Evolutionary conservation across 1,140 invertebrate species (phyloP).

Genomic region (Proctacanthus coquilletti): DNA sequence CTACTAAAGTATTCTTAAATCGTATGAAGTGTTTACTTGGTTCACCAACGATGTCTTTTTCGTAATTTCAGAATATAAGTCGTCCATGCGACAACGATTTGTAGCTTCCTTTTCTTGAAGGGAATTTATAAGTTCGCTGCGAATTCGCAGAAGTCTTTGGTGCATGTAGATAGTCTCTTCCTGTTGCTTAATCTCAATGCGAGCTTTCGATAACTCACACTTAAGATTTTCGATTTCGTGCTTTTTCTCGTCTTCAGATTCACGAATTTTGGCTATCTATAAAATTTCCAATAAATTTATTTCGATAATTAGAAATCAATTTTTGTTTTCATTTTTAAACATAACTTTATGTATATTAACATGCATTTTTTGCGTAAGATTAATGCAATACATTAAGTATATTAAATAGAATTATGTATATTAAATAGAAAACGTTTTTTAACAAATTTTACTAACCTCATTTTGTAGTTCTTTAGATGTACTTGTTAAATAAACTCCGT

Average conservation of each 20-base stretch:
- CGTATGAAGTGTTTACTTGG: too few relatives aligned
- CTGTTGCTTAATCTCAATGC: slow-evolving; percentile 8
- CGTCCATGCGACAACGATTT: slow-evolving; percentile 6
- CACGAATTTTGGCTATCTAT: slow-evolving; percentile 7
- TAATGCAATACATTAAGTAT: too few relatives aligned
- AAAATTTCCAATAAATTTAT: not conserved
- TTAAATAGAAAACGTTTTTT: too few relatives aligned
- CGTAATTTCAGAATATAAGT: slow-evolving; percentile 10
- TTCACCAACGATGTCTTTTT: slow-evolving; percentile 11
- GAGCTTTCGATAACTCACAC: slow-evolving; percentile 4
- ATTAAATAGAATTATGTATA: too few relatives aligned
- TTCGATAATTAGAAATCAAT: too few relatives aligned
- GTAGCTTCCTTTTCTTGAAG: slow-evolving; percentile 14
- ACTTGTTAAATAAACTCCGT: too few relatives aligned
- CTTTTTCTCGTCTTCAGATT: slow-evolving; percentile 6
- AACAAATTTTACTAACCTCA: too few relatives aligned
- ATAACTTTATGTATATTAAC: too few relatives aligned
- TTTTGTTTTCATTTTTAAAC: too few relatives aligned
- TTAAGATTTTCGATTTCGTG: slow-evolving; percentile 9
- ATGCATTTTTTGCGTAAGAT: too few relatives aligned
- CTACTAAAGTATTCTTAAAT: too few relatives aligned
- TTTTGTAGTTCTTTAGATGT: too few relatives aligned
- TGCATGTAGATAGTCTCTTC: slow-evolving; percentile 9
- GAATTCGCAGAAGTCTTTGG: slow-evolving; percentile 12
- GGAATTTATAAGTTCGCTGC: slow-evolving; percentile 11